A percentile compares a stretch with the other conserved stretches of the same genome.
Conservation (phyloP, 2,113 vertebrate genomes). For the Glareola pratincola region DNA sequence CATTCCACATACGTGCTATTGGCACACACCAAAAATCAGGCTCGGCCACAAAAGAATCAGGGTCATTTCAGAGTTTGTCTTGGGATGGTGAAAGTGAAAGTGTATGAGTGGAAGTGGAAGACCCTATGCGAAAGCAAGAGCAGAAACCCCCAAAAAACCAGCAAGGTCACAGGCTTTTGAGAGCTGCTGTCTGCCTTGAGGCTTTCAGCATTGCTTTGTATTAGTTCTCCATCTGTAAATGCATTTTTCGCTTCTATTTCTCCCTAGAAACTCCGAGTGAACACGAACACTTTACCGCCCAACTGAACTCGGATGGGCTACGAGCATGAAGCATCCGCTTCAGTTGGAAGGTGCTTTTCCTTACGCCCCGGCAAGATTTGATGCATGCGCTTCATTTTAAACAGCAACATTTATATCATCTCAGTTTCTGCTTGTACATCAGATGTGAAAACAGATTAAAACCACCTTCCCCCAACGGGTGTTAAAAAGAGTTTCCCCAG, state of each 20-base stretch:
- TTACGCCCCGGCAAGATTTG: neutral
- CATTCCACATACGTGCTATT: fast-evolving
- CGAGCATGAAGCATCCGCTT: neutral
- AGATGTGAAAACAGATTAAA: neutral
- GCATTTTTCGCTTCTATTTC: neutral
- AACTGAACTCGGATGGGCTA: neutral
- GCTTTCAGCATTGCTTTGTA: neutral
- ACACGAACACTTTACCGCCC: neutral
- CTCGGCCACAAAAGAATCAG: neutral
- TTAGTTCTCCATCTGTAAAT: neutral
- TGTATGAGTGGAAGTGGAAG: neutral
- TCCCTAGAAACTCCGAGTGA: neutral
- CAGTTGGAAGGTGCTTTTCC: neutral
- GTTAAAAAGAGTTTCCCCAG: neutral
- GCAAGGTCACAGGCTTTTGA: neutral
- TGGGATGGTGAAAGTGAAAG: neutral
- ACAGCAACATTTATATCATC: neutral
- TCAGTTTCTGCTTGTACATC: neutral
- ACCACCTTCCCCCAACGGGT: neutral
- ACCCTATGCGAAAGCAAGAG: neutral
- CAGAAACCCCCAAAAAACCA: neutral
- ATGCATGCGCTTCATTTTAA: neutral
- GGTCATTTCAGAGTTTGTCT: neutral
- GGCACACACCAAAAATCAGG: neutral
- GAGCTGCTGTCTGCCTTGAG: neutral